Evolutionary conservation across 2,113 vertebrate genomes (phyloP).

Genomic region (Sinocyclocheilus anshuiensis): DNA sequence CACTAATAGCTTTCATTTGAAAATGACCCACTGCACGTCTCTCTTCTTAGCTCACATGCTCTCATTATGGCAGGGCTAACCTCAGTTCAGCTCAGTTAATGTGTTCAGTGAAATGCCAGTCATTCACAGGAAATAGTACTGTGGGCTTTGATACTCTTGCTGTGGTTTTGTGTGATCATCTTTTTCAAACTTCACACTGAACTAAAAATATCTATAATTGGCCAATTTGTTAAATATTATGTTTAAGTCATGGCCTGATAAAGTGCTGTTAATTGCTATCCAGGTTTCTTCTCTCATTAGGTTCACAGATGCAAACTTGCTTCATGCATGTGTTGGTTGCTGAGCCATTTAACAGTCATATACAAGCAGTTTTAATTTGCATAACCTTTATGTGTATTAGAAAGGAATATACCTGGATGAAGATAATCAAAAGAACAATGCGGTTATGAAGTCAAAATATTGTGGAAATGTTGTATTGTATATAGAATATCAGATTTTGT

Average conservation of each 20-base stretch:
- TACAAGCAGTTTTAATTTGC: not conserved
- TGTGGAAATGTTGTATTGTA: not conserved
- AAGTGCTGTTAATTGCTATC: constrained; percentile 36
- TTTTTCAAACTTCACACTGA: not conserved
- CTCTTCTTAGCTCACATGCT: constrained; percentile 28
- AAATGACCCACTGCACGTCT: constrained; percentile 46
- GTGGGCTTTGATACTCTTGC: not conserved
- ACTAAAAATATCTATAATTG: constrained; percentile 25
- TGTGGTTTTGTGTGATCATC: not conserved
- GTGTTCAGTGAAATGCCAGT: not conserved
- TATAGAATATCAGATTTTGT: not conserved
- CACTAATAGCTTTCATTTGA: constrained; percentile 45
- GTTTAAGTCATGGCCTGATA: constrained; percentile 6
- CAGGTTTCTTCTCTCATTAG: constrained; percentile 26
- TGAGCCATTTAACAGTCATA: not conserved
- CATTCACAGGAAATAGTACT: constrained; percentile 13
- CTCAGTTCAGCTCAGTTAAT: constrained; percentile 31
- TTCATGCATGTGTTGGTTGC: constrained; percentile 6
- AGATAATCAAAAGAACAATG: not conserved
- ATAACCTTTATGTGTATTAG: not conserved
- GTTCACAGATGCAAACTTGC: constrained; percentile 11
- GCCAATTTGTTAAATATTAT: constrained; percentile 31
- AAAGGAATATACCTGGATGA: not conserved
- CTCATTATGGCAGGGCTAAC: constrained; percentile 33
- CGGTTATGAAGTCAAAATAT: not conserved